Evolutionary conservation across 1,140 invertebrate genomes (phyloP), one percentile per base, ranked within the genome.

Genomic region (Neotoxoptera formosana): DNA sequence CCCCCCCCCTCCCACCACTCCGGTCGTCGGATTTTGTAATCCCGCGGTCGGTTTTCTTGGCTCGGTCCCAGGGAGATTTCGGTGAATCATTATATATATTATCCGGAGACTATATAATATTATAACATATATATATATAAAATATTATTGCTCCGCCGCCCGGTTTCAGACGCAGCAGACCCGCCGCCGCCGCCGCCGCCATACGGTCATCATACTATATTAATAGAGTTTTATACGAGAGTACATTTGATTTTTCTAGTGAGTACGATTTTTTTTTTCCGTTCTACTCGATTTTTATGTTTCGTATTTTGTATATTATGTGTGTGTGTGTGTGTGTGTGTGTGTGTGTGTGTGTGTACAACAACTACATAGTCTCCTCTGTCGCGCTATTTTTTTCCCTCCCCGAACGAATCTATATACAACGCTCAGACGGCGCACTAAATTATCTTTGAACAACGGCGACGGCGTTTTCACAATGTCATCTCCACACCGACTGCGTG

Each of bases 41-140:
- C 21, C 21, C 81, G 34, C 34, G 48, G 87, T 89, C 87, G 3
- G 17, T 23, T 56, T 21, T 84, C 51, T 81, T 91, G 90, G 90
- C 90, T 76, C 41, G 45, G 8, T 23, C 41, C 90, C 90, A 91
- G n/a, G 20, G 7, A n/a, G 25, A 81, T 53, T 91, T 91, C 47
- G 90, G 90, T 91, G 90, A 91, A 91, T 91, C 67, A 91, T 91
- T 84, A 41, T 84, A 41, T 84, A 41, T 60, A 41, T 60, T 83
- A 41, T 67, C 41, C 20, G 90, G 36, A 91, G 56, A 67, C 90
- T 30, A 45, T 48, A 45, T 51, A 20, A 20, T 51, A 53, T 53
- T 53, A 53, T 53, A 53, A 7, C 21, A 53, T 20, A n/a, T 83
- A 83, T 36, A 83, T 21, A 83, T 36, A 83, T 83, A 21, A 83